Evolutionary conservation across 2,888 invertebrate genomes (phyloP).

Genomic region (Scelioninae gen. 1): DNA sequence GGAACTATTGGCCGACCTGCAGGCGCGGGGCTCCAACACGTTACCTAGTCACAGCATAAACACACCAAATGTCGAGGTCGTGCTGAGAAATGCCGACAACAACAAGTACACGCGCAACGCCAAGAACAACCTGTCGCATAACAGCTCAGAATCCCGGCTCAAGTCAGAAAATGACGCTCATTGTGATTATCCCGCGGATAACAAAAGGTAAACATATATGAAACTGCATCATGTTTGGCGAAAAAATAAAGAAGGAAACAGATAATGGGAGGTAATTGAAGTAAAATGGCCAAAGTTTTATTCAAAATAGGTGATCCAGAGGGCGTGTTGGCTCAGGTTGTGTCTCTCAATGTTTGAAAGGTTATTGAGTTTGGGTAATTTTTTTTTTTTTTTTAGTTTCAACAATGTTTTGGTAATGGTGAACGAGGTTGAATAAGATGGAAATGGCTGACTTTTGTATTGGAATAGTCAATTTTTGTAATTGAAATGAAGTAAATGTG

Average conservation of each 20-base stretch:
- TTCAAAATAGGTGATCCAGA: no score
- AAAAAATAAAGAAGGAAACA: no score
- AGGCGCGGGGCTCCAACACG: conserved; percentile 86
- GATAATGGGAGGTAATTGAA: background rate
- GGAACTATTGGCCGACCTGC: conserved; percentile 91
- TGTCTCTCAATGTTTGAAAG: no score
- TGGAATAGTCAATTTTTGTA: background rate
- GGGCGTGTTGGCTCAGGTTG: no score
- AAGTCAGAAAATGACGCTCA: conserved; percentile 64
- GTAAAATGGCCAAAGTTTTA: background rate
- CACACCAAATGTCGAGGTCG: conserved; percentile 80
- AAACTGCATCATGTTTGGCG: background rate
- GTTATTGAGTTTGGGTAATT: no score
- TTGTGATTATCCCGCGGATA: conserved; percentile 57
- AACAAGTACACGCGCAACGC: conserved; percentile 79
- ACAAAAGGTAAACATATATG: conserved; percentile 39
- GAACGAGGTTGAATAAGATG: no score
- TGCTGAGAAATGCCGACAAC: conserved; percentile 82
- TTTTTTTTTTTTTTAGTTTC: no score
- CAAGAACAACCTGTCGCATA: conserved; percentile 73
- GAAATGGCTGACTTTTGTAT: no score
- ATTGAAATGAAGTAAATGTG: background rate
- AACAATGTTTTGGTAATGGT: no score
- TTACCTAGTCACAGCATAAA: conserved; percentile 81
- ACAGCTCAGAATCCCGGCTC: conserved; percentile 66